A percentile compares a stretch with the other conserved stretches of the same genome.
Evolutionary conservation across 2,797 vertebrate species (phyloP).

Genomic region (Pyrocephalus nanus): DNA sequence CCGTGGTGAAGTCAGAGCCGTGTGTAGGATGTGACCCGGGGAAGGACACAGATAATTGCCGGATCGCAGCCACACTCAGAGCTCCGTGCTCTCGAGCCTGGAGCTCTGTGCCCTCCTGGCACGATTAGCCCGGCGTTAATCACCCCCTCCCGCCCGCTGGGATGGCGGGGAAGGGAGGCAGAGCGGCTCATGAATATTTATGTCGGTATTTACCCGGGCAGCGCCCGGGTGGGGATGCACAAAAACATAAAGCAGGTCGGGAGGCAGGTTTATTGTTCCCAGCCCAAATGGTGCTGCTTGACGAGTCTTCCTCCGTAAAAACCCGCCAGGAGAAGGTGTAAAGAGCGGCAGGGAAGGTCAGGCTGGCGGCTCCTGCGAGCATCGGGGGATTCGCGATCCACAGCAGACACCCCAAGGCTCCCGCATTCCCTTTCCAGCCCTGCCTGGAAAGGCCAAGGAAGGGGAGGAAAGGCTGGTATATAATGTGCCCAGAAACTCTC

Average conservation of each 20-base stretch:
- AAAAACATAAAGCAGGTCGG: background rate
- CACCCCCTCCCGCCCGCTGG: accelerated
- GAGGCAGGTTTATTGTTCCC: background rate
- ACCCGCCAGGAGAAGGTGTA: background rate
- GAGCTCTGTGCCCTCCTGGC: background rate
- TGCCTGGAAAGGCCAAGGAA: no score
- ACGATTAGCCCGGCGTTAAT: background rate
- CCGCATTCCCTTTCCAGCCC: background rate
- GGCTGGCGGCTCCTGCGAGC: background rate
- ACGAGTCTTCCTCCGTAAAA: background rate
- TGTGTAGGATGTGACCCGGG: background rate
- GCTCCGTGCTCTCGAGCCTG: background rate
- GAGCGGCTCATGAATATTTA: background rate
- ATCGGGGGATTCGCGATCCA: background rate
- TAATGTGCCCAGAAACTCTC: background rate
- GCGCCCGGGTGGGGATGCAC: background rate
- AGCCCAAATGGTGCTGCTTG: background rate
- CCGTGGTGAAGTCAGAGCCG: accelerated
- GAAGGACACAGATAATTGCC: background rate
- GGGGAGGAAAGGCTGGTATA: background rate
- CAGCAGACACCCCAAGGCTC: background rate
- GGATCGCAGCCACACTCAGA: background rate
- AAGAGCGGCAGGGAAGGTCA: background rate
- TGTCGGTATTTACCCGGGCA: background rate
- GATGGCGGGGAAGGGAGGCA: background rate